Evolutionary conservation across 2,797 vertebrate species (phyloP).

Genomic region (Scyliorhinus canicula): DNA sequence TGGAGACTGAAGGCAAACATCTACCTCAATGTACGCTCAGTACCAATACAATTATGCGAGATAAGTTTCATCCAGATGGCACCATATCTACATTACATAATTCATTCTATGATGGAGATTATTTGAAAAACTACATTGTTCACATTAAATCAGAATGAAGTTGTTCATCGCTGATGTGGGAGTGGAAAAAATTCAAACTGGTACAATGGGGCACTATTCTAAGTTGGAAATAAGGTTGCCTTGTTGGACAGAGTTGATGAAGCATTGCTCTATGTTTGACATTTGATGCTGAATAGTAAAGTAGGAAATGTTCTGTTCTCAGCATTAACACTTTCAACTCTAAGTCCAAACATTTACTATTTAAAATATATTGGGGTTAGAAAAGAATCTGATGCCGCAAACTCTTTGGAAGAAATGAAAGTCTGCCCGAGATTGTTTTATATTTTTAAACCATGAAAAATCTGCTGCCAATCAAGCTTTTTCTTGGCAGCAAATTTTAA

Average conservation of each 20-base stretch:
- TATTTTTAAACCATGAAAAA: not conserved
- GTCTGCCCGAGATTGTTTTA: not conserved
- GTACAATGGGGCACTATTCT: not conserved
- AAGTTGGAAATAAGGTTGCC: not conserved
- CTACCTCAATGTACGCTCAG: not conserved
- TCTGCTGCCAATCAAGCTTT: not conserved
- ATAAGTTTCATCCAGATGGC: not conserved
- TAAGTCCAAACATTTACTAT: not conserved
- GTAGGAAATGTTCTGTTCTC: slow-evolving; percentile 1
- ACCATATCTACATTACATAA: not conserved
- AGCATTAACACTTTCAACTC: not conserved
- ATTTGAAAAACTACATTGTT: not conserved
- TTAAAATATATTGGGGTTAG: not conserved
- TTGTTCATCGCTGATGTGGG: not conserved
- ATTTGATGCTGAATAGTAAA: not conserved
- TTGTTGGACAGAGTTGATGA: not conserved
- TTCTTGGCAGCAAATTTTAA: not conserved
- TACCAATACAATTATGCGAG: not conserved
- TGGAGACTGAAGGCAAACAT: not conserved
- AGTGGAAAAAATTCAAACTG: not conserved
- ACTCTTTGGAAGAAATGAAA: not conserved
- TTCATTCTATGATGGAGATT: not conserved
- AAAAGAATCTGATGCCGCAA: not conserved
- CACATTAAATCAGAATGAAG: not conserved
- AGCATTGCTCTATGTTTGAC: not conserved